Percentiles rank a stretch among this genome's conserved stretches.
phyloP scores from a whole-genome alignment of 2,888 invertebrate species.

The Nephrotoma flavescens region DNA sequence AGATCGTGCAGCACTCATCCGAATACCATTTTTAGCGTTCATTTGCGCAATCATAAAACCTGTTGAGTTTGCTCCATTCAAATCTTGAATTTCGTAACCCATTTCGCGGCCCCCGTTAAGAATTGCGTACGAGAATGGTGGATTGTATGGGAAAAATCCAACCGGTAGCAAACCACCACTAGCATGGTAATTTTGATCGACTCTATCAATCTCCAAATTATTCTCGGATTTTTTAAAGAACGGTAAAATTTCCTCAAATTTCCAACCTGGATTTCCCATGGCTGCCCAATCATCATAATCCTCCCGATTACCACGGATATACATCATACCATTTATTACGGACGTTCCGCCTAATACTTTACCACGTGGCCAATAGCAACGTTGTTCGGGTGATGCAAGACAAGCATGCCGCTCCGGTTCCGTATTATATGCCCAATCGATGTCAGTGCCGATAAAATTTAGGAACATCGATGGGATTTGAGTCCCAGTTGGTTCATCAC shows the following conservation, averaged over 20 bases:
- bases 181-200: constrained; percentile 64
- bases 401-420: constrained; percentile 70
- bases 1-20: constrained; percentile 66
- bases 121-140: constrained; percentile 61
- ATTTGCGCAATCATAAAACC: constrained; percentile 84
- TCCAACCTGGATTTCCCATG: constrained; percentile 78
- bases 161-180: constrained; percentile 65
- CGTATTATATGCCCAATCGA: constrained; percentile 79
- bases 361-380: constrained; percentile 75
- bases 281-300: constrained; percentile 84
- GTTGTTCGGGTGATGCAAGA: constrained; percentile 49
- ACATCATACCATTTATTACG: constrained; percentile 93
- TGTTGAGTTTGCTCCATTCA: constrained; percentile 65
- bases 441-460: constrained; percentile 70
- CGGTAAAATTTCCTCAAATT: constrained; percentile 75
- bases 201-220: constrained; percentile 51
- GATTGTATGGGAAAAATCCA: constrained; percentile 72
- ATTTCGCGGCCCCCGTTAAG: constrained; percentile 65
- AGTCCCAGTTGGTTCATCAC: constrained; percentile 75
- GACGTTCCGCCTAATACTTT: constrained; percentile 86
- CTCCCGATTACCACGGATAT: constrained; percentile 72
- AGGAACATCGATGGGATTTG: constrained; percentile 84
- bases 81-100: constrained; percentile 58
- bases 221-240: constrained; percentile 81
- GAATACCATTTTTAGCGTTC: constrained; percentile 70